These are phyloP conservation scores for Podarcis siculus DNA, from an alignment of 2,797 vertebrate species.

Conservation along the genomic window DNA sequence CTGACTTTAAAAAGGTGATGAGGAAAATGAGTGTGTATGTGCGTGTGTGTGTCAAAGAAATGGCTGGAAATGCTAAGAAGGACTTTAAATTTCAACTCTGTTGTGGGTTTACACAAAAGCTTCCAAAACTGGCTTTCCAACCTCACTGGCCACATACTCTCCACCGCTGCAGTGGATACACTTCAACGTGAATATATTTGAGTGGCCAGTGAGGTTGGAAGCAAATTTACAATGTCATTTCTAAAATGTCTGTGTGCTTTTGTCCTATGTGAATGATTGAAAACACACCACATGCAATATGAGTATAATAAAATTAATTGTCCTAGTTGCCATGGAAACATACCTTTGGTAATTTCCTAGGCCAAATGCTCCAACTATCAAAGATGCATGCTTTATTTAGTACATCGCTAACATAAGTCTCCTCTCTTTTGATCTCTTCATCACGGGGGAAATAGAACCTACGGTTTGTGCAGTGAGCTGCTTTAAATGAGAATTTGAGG, in stretches of 20 bases:
- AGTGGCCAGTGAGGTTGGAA: background rate
- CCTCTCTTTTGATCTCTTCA: background rate
- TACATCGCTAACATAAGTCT: background rate
- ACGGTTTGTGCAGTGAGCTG: background rate
- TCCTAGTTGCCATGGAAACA: background rate
- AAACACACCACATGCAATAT: background rate
- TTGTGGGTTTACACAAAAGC: background rate
- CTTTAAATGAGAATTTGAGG: background rate
- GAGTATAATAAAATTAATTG: slow-evolving; percentile 8
- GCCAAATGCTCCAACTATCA: background rate
- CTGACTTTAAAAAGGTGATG: no score
- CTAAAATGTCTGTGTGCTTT: background rate
- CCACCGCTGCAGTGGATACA: background rate
- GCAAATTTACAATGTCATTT: background rate
- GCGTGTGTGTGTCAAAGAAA: no score
- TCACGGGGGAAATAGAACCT: background rate
- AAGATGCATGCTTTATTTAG: background rate
- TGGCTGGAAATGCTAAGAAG: no score
- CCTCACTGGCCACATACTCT: no score
- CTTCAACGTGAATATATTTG: background rate
- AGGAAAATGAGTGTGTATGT: no score
- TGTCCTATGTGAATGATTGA: background rate
- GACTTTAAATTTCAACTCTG: no score
- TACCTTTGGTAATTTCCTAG: slow-evolving; percentile 1
- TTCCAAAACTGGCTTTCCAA: background rate